phyloP scores from a whole-genome alignment of 2,113 vertebrate genomes.

The Leptobrachium ailaonicum region DNA sequence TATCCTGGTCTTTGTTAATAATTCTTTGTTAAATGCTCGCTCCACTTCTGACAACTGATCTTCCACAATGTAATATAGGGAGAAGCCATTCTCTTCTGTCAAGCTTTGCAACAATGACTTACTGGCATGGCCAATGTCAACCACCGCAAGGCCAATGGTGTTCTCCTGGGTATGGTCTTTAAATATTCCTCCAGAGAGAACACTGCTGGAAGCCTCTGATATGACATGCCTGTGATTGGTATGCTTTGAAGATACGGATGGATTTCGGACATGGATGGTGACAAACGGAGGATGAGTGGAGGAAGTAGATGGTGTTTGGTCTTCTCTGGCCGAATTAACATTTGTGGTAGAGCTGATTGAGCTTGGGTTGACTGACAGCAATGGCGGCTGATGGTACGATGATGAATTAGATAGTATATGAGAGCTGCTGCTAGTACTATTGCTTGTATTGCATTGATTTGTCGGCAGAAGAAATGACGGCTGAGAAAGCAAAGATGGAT shows the following conservation, averaged over 20 bases:
- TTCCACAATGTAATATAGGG: conserved; percentile 55
- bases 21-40: conserved; percentile 34
- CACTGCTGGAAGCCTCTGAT: conserved; percentile 5
- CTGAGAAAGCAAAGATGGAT: conserved; percentile 51
- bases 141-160: conserved; percentile 47
- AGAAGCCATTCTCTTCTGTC: conserved; percentile 50
- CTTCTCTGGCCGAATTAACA: background rate
- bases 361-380: conserved; percentile 15
- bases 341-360: background rate
- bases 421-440: background rate
- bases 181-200: accelerated
- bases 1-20: conserved; percentile 51
- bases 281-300: background rate
- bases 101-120: conserved; percentile 53
- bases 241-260: background rate
- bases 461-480: conserved; percentile 47
- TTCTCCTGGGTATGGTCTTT: background rate
- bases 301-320: conserved; percentile 47
- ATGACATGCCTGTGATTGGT: background rate
- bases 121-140: conserved; percentile 8
- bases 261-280: background rate
- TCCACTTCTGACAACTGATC: conserved; percentile 54
- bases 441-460: conserved; percentile 33
- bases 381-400: conserved; percentile 46
- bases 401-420: conserved; percentile 17